A percentile compares a stretch with the other conserved stretches of the same genome.
These are phyloP conservation scores for Pristionchus exspectatus DNA, from an alignment of 2,888 invertebrate species.

Conservation along the genomic window DNA sequence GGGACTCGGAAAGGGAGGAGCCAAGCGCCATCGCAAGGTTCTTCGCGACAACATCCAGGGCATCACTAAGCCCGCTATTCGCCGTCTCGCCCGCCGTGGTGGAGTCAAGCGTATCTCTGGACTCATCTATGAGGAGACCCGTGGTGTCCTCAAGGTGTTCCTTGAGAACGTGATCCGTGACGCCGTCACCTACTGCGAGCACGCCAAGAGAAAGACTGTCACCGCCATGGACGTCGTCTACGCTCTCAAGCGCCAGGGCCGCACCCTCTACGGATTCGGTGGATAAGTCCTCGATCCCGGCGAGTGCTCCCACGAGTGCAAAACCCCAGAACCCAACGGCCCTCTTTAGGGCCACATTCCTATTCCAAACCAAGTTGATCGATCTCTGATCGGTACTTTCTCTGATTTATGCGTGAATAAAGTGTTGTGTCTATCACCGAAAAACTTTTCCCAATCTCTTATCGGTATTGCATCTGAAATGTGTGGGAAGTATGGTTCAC, in stretches of 20 bases:
- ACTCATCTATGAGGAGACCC: constrained; percentile 72
- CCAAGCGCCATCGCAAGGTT: constrained; percentile 86
- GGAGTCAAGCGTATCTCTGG: constrained; percentile 79
- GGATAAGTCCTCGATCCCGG: constrained; percentile 61
- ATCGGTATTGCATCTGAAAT: no score
- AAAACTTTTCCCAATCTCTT: no score
- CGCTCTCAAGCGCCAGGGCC: constrained; percentile 89
- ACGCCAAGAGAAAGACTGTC: constrained; percentile 90
- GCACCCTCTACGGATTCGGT: constrained; percentile 86
- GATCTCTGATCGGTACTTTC: no score
- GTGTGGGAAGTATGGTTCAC: no score
- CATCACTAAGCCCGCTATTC: constrained; percentile 79
- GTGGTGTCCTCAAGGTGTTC: constrained; percentile 70
- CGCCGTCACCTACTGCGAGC: constrained; percentile 90
- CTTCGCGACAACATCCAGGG: constrained; percentile 73
- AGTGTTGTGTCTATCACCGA: no score
- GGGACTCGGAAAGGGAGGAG: constrained; percentile 88
- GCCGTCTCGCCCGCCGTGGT: constrained; percentile 81
- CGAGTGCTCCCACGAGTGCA: not conserved
- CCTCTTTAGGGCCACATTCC: constrained; percentile 71
- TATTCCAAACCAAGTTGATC: constrained; percentile 47
- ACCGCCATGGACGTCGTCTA: constrained; percentile 92
- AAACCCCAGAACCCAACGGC: constrained; percentile 66
- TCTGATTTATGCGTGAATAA: no score
- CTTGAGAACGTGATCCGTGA: constrained; percentile 83